Evolutionary conservation across 2,888 invertebrate species (phyloP).

Genomic region (Drosophila fungiperda): DNA sequence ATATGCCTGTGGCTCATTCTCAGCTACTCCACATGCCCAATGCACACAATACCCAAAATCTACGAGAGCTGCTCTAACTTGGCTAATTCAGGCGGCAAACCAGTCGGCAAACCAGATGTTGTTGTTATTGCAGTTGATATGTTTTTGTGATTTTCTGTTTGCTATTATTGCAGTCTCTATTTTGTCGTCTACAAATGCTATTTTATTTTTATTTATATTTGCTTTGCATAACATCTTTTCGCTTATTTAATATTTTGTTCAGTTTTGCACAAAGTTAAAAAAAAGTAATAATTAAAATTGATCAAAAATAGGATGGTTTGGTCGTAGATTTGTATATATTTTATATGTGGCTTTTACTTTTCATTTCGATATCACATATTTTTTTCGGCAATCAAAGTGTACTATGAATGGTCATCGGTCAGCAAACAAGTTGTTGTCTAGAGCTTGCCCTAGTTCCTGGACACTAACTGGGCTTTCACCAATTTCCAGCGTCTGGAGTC

Average conservation of each 20-base stretch:
- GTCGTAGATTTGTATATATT: background rate
- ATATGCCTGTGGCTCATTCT: slow-evolving; percentile 26
- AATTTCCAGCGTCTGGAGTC: slow-evolving; percentile 24
- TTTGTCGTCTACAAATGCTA: slow-evolving; percentile 41
- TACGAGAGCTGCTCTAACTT: slow-evolving; percentile 37
- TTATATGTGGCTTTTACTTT: slow-evolving; percentile 27
- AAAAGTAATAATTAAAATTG: slow-evolving; percentile 19
- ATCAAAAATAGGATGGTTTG: background rate
- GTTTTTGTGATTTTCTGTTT: slow-evolving; percentile 1
- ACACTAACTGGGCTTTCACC: slow-evolving; percentile 61
- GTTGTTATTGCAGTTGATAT: slow-evolving; percentile 15
- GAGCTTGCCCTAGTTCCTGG: slow-evolving; percentile 11
- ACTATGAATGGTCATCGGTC: background rate
- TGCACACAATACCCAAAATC: slow-evolving; percentile 46
- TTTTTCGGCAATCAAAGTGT: slow-evolving; percentile 33
- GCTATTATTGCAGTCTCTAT: slow-evolving; percentile 12
- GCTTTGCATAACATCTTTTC: slow-evolving; percentile 62
- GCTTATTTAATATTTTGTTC: background rate
- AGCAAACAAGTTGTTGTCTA: slow-evolving; percentile 49
- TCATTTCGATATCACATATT: slow-evolving; percentile 12
- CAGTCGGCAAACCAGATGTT: slow-evolving; percentile 60
- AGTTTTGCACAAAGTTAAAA: slow-evolving; percentile 22
- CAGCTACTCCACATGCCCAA: slow-evolving; percentile 31
- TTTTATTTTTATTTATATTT: slow-evolving; percentile 19
- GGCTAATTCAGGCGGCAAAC: slow-evolving; percentile 77